Evolutionary conservation across 1,140 invertebrate species (phyloP), one percentile per base, ranked within the genome.

Genomic region (Diorhabda carinulata): DNA sequence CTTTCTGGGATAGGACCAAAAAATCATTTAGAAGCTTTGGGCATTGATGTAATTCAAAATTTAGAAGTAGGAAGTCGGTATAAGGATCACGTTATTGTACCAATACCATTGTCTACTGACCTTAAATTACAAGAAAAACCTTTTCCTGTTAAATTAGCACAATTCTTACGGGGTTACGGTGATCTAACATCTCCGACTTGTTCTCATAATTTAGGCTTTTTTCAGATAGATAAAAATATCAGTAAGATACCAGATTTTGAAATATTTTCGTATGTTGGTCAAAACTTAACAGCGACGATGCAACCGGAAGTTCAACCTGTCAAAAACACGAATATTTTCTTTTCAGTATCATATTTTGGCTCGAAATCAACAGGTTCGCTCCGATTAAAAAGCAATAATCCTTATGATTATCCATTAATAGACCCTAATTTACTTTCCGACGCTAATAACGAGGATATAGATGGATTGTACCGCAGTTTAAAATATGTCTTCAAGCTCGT

Each of bases 51-150:
- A 6, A 44, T 82, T 42, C 68, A 77, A 9, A 77, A 83, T 64
- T 68, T 77, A 25, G 64, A 65, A 43, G 81, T 82, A 43, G 91
- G 91, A n/a, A 86, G 91, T 69, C 92, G 92, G 74, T 81, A 93
- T 43, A 91, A 93, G 77, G 91, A 93, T 72, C 90, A 92, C 76
- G 89, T 91, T 0, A 79, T 92, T 2, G 91, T 91, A 2, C 92
- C 92, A 0, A 76, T 94, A n/a, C 88, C 91, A 0, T 95, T 95
- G 41, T n/a, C 8, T 0, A 66, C 64, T 10, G 66, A 70, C 41
- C 60, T 66, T 56, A 60, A 63, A 8, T 57, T 66, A 66, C 68
- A 63, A 7, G 45, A 10, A 45, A 8, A 42, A 61, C 45, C 68
- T 47, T 40, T 70, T n/a, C 9, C 40, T 5, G 57, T 45, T 44